Base-by-base conservation (phyloP, 2,797 vertebrate species). In the Nasua narica region DNA sequence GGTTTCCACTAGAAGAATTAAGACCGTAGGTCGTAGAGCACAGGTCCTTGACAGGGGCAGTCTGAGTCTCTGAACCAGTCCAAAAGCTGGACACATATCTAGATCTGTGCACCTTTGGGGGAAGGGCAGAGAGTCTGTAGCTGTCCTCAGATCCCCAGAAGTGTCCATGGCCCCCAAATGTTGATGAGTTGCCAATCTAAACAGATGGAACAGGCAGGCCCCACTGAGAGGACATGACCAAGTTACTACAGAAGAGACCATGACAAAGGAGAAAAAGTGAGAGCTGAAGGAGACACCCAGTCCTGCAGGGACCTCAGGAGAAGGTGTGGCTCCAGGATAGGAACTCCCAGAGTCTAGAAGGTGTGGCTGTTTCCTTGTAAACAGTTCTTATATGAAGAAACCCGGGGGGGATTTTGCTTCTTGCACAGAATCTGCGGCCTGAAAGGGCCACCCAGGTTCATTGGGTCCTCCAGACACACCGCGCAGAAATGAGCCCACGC, bases 141-240 rank as follows among this genome's bases (percentile, higher is more conserved):
- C 52, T 32, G n/a, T 87, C 29, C 1, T 54, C 11, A 29, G 58
- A 83, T 37, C 46, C 67, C 89, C 69, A 15, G 48, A 56, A 54
- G 15, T 19, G 11, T 91, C 72, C 7, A 4, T 54, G 25, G 27
- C 27, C 35, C 40, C 76, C 32, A 40, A 23, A 52, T n/a, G 37
- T 70, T 81, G 60, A 78, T 37, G 81, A 72, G n/a, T 77, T 90
- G 19, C 43, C 37, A n/a, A 56, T 91, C 54, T 50, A 62, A 89
- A 58, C 29, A 89, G 50, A 67, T 13, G 23, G 12, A 81, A 72
- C 2, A 35, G 19, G 35, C 15, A 91, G 60, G 40, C 10, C 54
- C 56, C 46, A 46, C 72, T 0, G 16, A 84, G 62, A 32, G 27
- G 3, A 77, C 21, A 82, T 35, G 32, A 56, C 23, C 11, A 27